Percentiles rank a stretch among this genome's conserved stretches.
Conservation (phyloP, 2,888 invertebrate species). For the Epinotia bilunana region DNA sequence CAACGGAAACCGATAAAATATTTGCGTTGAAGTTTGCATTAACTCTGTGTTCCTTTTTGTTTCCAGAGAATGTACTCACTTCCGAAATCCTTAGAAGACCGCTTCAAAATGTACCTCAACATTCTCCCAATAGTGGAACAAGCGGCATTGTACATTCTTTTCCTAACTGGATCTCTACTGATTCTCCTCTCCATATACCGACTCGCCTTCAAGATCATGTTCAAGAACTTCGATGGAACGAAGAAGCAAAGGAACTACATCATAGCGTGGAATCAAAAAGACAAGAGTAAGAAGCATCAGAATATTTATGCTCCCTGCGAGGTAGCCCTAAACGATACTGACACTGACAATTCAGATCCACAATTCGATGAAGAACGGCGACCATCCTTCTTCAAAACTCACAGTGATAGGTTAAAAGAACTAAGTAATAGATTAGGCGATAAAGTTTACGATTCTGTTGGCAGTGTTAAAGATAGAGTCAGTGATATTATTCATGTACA, state of each 20-base stretch:
- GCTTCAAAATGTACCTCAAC: slow-evolving; percentile 90
- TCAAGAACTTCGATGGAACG: slow-evolving; percentile 62
- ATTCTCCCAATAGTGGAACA: slow-evolving; percentile 87
- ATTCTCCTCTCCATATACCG: slow-evolving; percentile 79
- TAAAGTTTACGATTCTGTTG: slow-evolving; percentile 71
- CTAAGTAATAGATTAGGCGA: slow-evolving; percentile 65
- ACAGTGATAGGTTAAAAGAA: slow-evolving; percentile 67
- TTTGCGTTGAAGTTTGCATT: background rate
- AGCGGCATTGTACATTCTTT: slow-evolving; percentile 82
- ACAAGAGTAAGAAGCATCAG: slow-evolving; percentile 55
- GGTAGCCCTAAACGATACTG: slow-evolving; percentile 66
- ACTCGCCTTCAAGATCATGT: slow-evolving; percentile 77
- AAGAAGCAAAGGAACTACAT: slow-evolving; percentile 58
- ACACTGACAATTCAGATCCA: slow-evolving; percentile 60
- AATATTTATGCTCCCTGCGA: slow-evolving; percentile 74
- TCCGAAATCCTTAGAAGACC: slow-evolving; percentile 84
- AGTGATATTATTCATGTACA: slow-evolving; percentile 60
- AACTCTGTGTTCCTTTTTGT: slow-evolving; percentile 46
- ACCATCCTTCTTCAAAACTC: slow-evolving; percentile 55
- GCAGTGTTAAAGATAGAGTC: slow-evolving; percentile 65
- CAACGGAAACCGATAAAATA: too few species aligned
- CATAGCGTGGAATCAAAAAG: slow-evolving; percentile 57
- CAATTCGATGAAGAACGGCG: slow-evolving; percentile 54
- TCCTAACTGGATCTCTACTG: slow-evolving; percentile 80
- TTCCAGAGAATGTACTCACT: slow-evolving; percentile 88